phyloP scores from a whole-genome alignment of 2,888 invertebrate species.

The Caenorhabditis parvicauda region DNA sequence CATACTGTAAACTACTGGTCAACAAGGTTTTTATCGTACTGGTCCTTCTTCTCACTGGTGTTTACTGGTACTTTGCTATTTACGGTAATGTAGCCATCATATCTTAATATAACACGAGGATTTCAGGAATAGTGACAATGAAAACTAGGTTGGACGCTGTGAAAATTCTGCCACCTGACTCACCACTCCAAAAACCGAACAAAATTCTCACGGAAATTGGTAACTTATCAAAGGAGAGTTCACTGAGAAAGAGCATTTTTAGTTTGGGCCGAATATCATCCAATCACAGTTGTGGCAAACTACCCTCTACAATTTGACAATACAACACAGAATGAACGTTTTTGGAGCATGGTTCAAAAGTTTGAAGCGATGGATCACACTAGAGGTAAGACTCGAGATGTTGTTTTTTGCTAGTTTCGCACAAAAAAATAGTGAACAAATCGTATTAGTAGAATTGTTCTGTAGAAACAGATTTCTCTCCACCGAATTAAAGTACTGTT shows the following conservation, averaged over 20 bases:
- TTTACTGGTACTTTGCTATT: conserved; percentile 48
- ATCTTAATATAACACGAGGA: not conserved
- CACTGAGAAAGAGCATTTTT: conserved; percentile 8
- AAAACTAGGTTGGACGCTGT: conserved; percentile 51
- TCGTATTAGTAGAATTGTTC: no score
- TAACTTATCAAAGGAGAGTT: conserved; percentile 2
- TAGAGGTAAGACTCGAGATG: no score
- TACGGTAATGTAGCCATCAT: conserved; percentile 6
- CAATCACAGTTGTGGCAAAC: conserved; percentile 57
- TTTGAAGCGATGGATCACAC: conserved; percentile 51
- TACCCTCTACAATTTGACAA: conserved; percentile 46
- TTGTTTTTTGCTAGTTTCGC: no score
- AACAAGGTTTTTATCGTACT: conserved; percentile 37
- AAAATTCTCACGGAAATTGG: conserved; percentile 45
- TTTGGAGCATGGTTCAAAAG: conserved; percentile 51
- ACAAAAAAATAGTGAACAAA: no score
- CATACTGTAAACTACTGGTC: conserved; percentile 44
- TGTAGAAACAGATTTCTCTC: no score
- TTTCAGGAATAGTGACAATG: conserved; percentile 39
- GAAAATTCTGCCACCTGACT: conserved; percentile 58
- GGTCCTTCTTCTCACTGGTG: conserved; percentile 30
- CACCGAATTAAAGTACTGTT: not conserved
- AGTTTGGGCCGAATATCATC: conserved; percentile 60
- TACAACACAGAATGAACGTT: conserved; percentile 31
- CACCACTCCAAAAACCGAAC: conserved; percentile 56